Evolutionary conservation across 2,797 vertebrate species (phyloP), one percentile per base, ranked within the genome.

Genomic region (Orientallactaga sibirica): DNA sequence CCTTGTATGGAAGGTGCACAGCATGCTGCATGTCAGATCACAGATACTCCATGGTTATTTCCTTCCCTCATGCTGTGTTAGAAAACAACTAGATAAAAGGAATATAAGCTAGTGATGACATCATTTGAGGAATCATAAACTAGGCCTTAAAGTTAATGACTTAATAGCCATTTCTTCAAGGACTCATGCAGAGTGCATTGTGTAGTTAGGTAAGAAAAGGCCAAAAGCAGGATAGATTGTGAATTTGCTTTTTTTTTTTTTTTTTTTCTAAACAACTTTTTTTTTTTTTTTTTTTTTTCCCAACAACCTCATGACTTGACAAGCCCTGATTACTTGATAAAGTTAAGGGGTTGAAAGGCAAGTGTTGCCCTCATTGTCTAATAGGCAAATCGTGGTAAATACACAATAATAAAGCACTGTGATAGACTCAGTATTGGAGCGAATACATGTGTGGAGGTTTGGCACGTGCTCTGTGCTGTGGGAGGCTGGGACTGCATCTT

Each of bases 41-140:
- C 61, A 43, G 74, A 5, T 61, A 37, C 64, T 52, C 29, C 67
- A 43, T 75, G 85, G 2, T 81, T 77, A 68, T 6, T 27, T 66
- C 41, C 14, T 90, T 90, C 61, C 25, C 22, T 92, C 76, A 43
- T 88, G 25, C 48, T 88, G 33, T 90, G 29, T 79, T 93, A 64
- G 70, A 86, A 93, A 64, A 82, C 52, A 58, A 77, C 58, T 76
- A 0, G 25, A 78, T 5, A 52, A 84, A 78, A 89, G 87, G 61
- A 94, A 83, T 64, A 52, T 70, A n/a, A 91, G 66, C 90, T 78
- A 55, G 15, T 75, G 14, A 48, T 92, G 77, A n/a, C n/a, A 80
- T 90, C 77, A 67, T 27, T 77, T 68, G 64, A 81, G 88, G 29
- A 43, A 93, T 75, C 62, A 71, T 73, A 81, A 76, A 89, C 73